Base-by-base conservation (phyloP, 2,113 vertebrate species). In the Pomatostomus ruficeps region DNA sequence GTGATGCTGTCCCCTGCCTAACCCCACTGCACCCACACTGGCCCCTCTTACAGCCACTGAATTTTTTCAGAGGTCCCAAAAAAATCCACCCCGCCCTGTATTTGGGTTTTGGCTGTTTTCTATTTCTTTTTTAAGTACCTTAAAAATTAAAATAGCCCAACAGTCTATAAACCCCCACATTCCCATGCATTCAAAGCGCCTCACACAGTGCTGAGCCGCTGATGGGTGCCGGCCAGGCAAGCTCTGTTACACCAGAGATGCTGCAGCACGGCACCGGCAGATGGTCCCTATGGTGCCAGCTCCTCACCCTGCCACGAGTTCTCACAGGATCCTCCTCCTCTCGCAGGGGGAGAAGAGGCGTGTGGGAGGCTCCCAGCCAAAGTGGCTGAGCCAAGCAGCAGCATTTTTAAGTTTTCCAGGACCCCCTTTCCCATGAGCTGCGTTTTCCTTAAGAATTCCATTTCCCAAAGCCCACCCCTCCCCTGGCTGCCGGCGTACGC, bases 401-500 rank as follows among this genome's bases (percentile, higher is more conserved):
- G 14, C 31, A 14, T 25, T 65, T 78, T 33, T 2, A 51, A 67
- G 3, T 54, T 72, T 52, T 11, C 28, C 9, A 5, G 28, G 36
- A 31, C 2, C 8, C 9, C 14, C 13, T n/a, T 36, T 58, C 38
- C n/a, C 15, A 0, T 21, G 24, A 68, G 35, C 29, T 1, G 1
- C 5, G 5, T 70, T 88, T 92, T 25, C 55, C 68, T 66, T 22
- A 29, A 28, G 25, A 24, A 2, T 31, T 11, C 49, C 12, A 8
- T 25, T 42, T 42, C 29, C 29, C 3, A 1, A 57, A 14, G 28
- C 26, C 48, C 28, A 11, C 9, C 82, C 25, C 51, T 65, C 2
- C 58, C 3, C 40, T 5, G 42, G 52, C 48, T 2, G 4, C 12
- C 1, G 0, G 20, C 31, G 10, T 17, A 4, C 1, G 17, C 4